Evolutionary conservation across 2,113 vertebrate species (phyloP).

Genomic region (Zootoca vivipara): DNA sequence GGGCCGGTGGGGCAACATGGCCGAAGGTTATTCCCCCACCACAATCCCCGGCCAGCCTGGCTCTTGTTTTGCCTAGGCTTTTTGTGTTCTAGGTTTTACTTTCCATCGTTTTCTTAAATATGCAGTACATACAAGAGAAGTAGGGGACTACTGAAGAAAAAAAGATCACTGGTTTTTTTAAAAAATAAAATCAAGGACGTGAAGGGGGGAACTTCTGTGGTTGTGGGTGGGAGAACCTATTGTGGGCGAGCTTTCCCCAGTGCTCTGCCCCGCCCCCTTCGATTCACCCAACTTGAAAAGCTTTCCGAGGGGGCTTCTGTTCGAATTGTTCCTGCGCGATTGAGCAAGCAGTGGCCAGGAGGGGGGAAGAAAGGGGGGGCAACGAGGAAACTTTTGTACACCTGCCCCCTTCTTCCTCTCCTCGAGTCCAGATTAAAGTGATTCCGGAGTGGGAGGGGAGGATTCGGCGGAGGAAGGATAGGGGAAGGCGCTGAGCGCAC

Average conservation of each 20-base stretch:
- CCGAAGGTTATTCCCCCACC: conserved; percentile 91
- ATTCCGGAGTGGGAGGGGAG: conserved; percentile 71
- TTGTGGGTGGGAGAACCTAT: conserved; percentile 53
- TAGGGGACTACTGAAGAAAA: not conserved
- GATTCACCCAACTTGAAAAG: conserved; percentile 78
- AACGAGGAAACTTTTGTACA: conserved; percentile 81
- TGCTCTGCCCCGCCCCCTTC: conserved; percentile 81
- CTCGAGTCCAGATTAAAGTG: conserved; percentile 75
- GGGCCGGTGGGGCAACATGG: conserved; percentile 98
- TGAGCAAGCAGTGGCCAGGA: conserved; percentile 71
- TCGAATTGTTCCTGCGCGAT: conserved; percentile 79
- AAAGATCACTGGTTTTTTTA: no score
- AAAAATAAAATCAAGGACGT: not conserved
- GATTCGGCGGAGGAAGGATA: not conserved
- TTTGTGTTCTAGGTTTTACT: conserved; percentile 74
- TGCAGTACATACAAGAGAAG: not conserved
- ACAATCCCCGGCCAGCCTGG: not conserved
- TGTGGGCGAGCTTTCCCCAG: conserved; percentile 79
- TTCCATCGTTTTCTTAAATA: not conserved
- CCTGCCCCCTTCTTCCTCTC: conserved; percentile 79
- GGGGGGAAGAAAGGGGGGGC: conserved; percentile 65
- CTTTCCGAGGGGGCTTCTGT: conserved; percentile 82
- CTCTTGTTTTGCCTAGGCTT: conserved; percentile 46
- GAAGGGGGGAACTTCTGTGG: not conserved
- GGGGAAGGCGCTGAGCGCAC: not conserved